Conservation (phyloP, 2,113 vertebrate species). For the Pollachius pollachius region DNA sequence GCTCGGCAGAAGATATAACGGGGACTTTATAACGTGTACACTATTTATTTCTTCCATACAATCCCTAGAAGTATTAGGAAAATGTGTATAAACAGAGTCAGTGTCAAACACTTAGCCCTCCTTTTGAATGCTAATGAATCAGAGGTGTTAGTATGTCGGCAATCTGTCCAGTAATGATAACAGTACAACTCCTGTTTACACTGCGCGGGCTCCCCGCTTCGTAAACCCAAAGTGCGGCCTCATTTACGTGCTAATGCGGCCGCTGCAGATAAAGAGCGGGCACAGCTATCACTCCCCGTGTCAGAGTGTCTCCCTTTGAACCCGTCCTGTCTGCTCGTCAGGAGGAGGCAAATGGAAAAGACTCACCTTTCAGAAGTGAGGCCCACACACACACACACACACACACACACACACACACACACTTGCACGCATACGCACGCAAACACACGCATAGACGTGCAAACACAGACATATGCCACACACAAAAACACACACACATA, state of each 20-base stretch:
- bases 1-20: slow-evolving; percentile 36
- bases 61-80: slow-evolving; percentile 56
- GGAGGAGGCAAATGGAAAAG: slow-evolving; percentile 69
- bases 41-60: slow-evolving; percentile 48
- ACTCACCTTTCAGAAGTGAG: slow-evolving; percentile 33
- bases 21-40: slow-evolving; percentile 13
- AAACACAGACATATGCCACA: too few relatives aligned
- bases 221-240: slow-evolving; percentile 75
- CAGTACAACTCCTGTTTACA: slow-evolving; percentile 74
- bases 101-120: slow-evolving; percentile 65
- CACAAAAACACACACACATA: not conserved
- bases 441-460: too few relatives aligned
- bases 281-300: slow-evolving; percentile 75
- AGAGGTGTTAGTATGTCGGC: slow-evolving; percentile 75
- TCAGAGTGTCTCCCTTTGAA: slow-evolving; percentile 78
- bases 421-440: too few relatives aligned
- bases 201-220: slow-evolving; percentile 67
- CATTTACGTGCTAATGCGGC: slow-evolving; percentile 82
- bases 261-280: slow-evolving; percentile 71
- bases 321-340: slow-evolving; percentile 64
- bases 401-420: too few relatives aligned
- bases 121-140: slow-evolving; percentile 73
- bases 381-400: not conserved
- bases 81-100: slow-evolving; percentile 70
- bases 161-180: slow-evolving; percentile 81